Conservation (phyloP, 2,113 vertebrate species). For the Myxocyprinus asiaticus region DNA sequence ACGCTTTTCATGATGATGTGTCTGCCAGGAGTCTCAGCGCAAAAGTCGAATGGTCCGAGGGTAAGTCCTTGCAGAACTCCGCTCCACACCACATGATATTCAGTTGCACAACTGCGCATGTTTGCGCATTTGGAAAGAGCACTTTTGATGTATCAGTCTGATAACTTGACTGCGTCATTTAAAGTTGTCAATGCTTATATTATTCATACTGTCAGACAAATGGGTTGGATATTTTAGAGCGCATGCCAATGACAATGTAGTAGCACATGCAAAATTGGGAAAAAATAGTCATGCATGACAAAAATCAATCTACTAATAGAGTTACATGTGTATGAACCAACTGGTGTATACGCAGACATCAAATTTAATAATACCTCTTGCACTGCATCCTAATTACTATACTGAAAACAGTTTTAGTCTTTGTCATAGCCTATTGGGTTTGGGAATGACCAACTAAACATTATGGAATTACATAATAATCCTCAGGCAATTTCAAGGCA, state of each 20-base stretch:
- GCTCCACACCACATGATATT: background rate
- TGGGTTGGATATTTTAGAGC: no score
- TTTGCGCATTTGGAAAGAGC: constrained; percentile 30
- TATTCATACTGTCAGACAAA: background rate
- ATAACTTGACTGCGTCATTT: constrained; percentile 2
- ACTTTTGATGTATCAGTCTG: no score
- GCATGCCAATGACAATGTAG: no score
- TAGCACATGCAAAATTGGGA: no score
- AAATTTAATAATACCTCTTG: background rate
- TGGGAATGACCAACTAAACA: no score
- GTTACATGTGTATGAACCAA: no score
- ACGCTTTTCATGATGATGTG: constrained; percentile 65
- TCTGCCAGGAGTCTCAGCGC: constrained; percentile 73
- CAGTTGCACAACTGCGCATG: background rate
- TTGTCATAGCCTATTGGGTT: no score
- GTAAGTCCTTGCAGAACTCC: constrained; percentile 74
- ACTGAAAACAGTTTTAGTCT: background rate
- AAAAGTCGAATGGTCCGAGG: constrained; percentile 83
- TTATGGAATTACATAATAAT: no score
- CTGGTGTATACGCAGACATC: no score
- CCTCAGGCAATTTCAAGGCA: no score
- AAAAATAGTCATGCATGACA: no score
- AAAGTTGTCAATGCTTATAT: constrained; percentile 17
- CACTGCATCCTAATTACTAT: background rate
- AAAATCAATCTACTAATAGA: no score